These are phyloP conservation scores for Holacanthus passer DNA, from an alignment of 2,113 vertebrate species.

Conservation along the genomic window DNA sequence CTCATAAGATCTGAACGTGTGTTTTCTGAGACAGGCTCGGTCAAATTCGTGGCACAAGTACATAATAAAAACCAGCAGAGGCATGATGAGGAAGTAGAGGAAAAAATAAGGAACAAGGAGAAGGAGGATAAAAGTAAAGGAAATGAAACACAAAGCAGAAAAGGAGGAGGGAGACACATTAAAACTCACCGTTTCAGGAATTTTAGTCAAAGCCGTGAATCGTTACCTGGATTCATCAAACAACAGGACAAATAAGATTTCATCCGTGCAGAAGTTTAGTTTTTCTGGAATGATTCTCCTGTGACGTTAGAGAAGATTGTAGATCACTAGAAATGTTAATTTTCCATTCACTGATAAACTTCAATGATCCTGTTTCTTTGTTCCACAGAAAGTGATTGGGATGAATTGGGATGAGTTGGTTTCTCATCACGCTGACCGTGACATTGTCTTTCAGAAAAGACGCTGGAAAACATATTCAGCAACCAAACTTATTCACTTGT, in stretches of 20 bases:
- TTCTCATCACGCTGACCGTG: neutral
- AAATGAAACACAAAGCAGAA: neutral
- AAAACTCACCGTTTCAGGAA: neutral
- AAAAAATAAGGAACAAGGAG: neutral
- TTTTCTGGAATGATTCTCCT: too few relatives aligned
- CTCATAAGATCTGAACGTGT: neutral
- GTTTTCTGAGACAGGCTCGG: neutral
- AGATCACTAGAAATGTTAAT: neutral
- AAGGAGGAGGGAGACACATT: rapidly evolving
- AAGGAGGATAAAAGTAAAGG: neutral
- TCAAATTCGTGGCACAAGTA: too few relatives aligned
- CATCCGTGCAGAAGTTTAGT: too few relatives aligned
- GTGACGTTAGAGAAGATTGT: neutral
- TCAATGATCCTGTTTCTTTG: neutral
- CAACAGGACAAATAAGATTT: too few relatives aligned
- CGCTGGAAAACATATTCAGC: neutral
- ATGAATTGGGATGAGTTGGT: neutral
- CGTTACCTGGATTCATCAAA: neutral
- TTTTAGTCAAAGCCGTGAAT: neutral
- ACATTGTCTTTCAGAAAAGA: neutral
- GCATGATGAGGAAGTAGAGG: neutral
- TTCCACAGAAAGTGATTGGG: neutral
- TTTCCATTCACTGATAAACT: neutral
- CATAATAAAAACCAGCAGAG: neutral
- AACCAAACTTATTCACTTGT: neutral